Conservation (phyloP, 2,113 vertebrate genomes). For the Dascyllus trimaculatus region DNA sequence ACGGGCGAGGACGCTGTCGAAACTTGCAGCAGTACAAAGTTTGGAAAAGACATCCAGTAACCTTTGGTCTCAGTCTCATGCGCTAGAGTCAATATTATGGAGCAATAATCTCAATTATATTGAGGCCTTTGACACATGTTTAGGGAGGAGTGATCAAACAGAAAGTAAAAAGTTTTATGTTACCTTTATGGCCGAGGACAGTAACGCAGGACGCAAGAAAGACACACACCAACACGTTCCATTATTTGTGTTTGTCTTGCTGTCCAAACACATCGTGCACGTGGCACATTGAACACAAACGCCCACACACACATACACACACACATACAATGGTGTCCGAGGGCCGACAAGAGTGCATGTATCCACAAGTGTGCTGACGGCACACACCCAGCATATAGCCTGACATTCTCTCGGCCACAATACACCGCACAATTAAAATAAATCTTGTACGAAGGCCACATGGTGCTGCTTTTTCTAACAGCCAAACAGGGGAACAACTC, state of each 20-base stretch:
- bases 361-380: conserved; percentile 72
- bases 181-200: conserved; percentile 15
- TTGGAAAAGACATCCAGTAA: conserved; percentile 49
- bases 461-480: conserved; percentile 60
- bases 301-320: conserved; percentile 35
- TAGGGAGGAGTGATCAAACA: conserved; percentile 42
- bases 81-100: conserved; percentile 8
- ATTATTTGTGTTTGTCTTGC: conserved; percentile 73
- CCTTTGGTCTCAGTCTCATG: not conserved
- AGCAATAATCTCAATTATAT: conserved; percentile 41
- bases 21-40: conserved; percentile 70
- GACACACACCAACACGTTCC: conserved; percentile 35
- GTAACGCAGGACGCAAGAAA: conserved; percentile 35
- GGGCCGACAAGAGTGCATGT: conserved; percentile 39
- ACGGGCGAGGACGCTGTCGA: conserved; percentile 58
- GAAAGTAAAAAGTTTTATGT: conserved; percentile 29
- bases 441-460: conserved; percentile 70
- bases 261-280: conserved; percentile 67
- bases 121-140: conserved; percentile 19
- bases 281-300: conserved; percentile 55
- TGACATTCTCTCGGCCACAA: conserved; percentile 64
- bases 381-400: conserved; percentile 70
- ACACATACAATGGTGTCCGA: conserved; percentile 49
- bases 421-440: conserved; percentile 75
- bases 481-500: conserved; percentile 68